Conservation (phyloP, 2,113 vertebrate species). For the Osmerus mordax region DNA sequence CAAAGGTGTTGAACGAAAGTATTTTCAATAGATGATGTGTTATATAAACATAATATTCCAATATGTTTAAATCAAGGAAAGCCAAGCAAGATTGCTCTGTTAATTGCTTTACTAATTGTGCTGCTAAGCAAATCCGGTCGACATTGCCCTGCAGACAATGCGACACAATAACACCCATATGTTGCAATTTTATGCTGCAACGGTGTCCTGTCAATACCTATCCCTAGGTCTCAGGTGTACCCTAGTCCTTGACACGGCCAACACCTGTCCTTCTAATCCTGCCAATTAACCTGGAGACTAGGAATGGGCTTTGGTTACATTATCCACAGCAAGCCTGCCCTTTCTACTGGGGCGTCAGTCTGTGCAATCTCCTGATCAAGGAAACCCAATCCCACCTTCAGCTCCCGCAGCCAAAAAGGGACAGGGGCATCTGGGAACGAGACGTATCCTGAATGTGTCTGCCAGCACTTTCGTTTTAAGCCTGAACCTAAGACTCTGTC, state of each 20-base stretch:
- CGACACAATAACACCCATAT: slow-evolving; percentile 43
- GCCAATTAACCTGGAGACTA: slow-evolving; percentile 66
- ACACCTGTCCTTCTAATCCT: slow-evolving; percentile 73
- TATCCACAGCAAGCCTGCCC: slow-evolving; percentile 38
- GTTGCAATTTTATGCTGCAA: slow-evolving; percentile 47
- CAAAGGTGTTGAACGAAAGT: neutral
- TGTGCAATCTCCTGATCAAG: slow-evolving; percentile 45
- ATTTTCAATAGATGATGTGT: neutral
- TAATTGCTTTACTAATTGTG: neutral
- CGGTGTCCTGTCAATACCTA: slow-evolving; percentile 44
- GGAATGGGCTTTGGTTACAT: slow-evolving; percentile 59
- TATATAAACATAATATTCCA: neutral
- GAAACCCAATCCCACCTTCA: slow-evolving; percentile 61
- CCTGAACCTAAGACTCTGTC: slow-evolving; percentile 24
- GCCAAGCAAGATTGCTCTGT: too few relatives aligned
- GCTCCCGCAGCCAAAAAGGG: slow-evolving; percentile 35
- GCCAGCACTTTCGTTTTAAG: slow-evolving; percentile 33
- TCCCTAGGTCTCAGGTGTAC: slow-evolving; percentile 49
- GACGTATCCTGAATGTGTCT: slow-evolving; percentile 50
- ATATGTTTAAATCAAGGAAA: slow-evolving; percentile 8
- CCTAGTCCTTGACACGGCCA: slow-evolving; percentile 42
- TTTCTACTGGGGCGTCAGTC: slow-evolving; percentile 46
- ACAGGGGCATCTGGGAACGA: slow-evolving; percentile 36
- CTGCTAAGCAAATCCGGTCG: slow-evolving; percentile 20
- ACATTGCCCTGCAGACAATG: neutral